These are phyloP conservation scores for Hesperophylax magnus DNA, from an alignment of 1,140 invertebrate genomes.

Conservation along the genomic window DNA sequence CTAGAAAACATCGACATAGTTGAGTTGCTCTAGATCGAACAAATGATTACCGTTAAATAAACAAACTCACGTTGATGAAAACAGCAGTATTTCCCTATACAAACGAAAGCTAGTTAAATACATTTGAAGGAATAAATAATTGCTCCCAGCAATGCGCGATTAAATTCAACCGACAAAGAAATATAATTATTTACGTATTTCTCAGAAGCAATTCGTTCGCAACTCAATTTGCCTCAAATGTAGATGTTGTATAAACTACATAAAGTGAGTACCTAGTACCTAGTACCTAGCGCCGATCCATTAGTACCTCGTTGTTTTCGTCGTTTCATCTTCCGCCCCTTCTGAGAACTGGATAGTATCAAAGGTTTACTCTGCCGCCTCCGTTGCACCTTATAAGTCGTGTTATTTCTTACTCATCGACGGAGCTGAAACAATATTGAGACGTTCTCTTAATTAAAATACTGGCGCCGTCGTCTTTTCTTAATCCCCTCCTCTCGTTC, in stretches of 20 bases:
- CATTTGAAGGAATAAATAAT: background rate
- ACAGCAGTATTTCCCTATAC: too few species aligned
- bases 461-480: slow-evolving; percentile 36
- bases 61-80: too few species aligned
- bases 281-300: background rate
- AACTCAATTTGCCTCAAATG: slow-evolving; percentile 12
- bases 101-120: background rate
- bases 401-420: slow-evolving; percentile 58
- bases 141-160: background rate
- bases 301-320: slow-evolving; percentile 11
- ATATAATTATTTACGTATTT: slow-evolving; percentile 15
- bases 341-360: background rate
- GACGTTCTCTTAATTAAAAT: slow-evolving; percentile 58
- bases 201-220: background rate
- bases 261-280: background rate
- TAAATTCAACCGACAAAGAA: slow-evolving; percentile 23
- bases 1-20: too few species aligned
- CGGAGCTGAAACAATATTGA: slow-evolving; percentile 57
- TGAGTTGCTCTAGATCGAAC: too few species aligned
- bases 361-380: slow-evolving; percentile 30
- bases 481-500: background rate
- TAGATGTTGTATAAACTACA: slow-evolving; percentile 33
- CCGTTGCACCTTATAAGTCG: slow-evolving; percentile 52
- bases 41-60: too few species aligned
- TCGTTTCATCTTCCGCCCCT: slow-evolving; percentile 1